phyloP scores from a whole-genome alignment of 2,888 invertebrate genomes.

The Palloptera scutellata region DNA sequence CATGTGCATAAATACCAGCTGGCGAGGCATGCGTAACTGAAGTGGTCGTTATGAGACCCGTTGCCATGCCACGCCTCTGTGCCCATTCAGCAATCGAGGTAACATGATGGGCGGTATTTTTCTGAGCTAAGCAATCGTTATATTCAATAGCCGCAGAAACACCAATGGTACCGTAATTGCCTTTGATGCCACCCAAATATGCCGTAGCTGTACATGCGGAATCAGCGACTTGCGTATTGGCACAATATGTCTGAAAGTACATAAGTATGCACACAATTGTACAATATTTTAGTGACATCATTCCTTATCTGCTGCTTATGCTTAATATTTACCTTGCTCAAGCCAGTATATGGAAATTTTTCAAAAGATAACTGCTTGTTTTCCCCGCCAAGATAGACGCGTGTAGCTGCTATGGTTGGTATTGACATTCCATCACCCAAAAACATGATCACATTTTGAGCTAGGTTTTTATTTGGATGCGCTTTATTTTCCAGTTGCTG shows the following conservation, averaged over 20 bases:
- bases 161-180: slow-evolving; percentile 79
- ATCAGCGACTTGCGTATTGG: slow-evolving; percentile 81
- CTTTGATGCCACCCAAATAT: slow-evolving; percentile 80
- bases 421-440: slow-evolving; percentile 89
- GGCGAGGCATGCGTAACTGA: slow-evolving; percentile 83
- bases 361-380: slow-evolving; percentile 78
- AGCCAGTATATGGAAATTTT: slow-evolving; percentile 76
- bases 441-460: slow-evolving; percentile 74
- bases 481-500: slow-evolving; percentile 58
- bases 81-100: slow-evolving; percentile 77
- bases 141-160: slow-evolving; percentile 73
- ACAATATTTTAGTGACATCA: too few species aligned
- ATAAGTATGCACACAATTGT: slow-evolving; percentile 1
- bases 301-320: not conserved
- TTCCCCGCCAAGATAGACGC: slow-evolving; percentile 82
- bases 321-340: slow-evolving; percentile 73
- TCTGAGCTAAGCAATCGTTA: slow-evolving; percentile 73
- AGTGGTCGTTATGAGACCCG: slow-evolving; percentile 79
- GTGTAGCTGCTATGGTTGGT: slow-evolving; percentile 80
- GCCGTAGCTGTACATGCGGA: slow-evolving; percentile 87
- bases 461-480: slow-evolving; percentile 59
- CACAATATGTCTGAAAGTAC: slow-evolving; percentile 75
- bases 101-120: slow-evolving; percentile 69
- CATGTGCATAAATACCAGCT: slow-evolving; percentile 78
- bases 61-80: slow-evolving; percentile 71